phyloP scores from a whole-genome alignment of 1,140 invertebrate species.

The Hirudo medicinalis region DNA sequence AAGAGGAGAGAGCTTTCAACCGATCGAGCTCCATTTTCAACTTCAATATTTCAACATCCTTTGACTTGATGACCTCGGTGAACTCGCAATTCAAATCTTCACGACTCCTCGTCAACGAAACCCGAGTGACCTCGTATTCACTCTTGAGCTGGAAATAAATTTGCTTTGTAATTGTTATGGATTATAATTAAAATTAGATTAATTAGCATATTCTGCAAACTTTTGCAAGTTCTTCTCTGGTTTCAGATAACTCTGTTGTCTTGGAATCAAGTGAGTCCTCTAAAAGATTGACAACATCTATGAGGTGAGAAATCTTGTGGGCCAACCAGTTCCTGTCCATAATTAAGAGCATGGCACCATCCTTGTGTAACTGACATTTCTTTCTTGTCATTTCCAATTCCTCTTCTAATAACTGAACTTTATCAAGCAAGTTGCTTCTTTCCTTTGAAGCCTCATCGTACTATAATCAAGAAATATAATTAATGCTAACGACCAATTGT shows the following conservation, averaged over 20 bases:
- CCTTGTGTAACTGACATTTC: conserved; percentile 1
- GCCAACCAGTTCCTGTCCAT: neutral
- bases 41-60: too few relatives aligned
- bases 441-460: neutral
- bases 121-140: too few relatives aligned
- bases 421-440: conserved; percentile 5
- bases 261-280: neutral
- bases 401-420: neutral
- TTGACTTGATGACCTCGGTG: too few relatives aligned
- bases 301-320: neutral
- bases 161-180: too few relatives aligned
- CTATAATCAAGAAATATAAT: neutral
- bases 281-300: neutral
- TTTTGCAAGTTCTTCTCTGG: neutral
- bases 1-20: too few relatives aligned
- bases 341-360: neutral
- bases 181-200: neutral
- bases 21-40: too few relatives aligned
- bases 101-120: too few relatives aligned
- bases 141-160: too few relatives aligned
- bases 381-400: neutral
- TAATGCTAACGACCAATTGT: neutral
- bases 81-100: too few relatives aligned
- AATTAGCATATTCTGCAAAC: neutral
- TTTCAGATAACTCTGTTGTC: neutral